Percentiles rank a stretch among this genome's conserved stretches.
phyloP scores from a whole-genome alignment of 2,113 vertebrate species.

The Indicator maculatus region DNA sequence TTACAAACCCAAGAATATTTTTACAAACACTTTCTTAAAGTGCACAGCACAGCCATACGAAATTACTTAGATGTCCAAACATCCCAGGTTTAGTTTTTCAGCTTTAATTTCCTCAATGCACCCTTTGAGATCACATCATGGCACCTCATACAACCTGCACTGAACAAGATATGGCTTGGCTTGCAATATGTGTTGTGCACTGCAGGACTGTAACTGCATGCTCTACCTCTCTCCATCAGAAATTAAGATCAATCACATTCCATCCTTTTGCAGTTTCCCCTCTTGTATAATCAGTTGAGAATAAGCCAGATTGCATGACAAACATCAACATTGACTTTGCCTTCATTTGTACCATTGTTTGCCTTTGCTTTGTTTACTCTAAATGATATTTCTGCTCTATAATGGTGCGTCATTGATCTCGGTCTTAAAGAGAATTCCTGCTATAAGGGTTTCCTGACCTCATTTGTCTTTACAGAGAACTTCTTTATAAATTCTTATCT shows the following conservation, averaged over 20 bases:
- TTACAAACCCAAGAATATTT: background rate
- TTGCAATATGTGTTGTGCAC: background rate
- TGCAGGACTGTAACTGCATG: background rate
- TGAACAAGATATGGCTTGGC: background rate
- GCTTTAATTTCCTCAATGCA: background rate
- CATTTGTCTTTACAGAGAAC: background rate
- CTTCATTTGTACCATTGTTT: fast-evolving
- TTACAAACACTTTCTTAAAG: background rate
- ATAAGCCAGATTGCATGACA: background rate
- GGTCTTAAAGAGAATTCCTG: background rate
- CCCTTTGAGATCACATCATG: background rate
- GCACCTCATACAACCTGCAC: background rate
- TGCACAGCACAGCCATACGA: background rate
- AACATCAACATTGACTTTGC: background rate
- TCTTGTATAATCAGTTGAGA: background rate
- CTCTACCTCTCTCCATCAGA: background rate
- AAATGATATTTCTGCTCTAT: background rate
- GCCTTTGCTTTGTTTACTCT: background rate
- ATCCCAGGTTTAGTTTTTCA: background rate
- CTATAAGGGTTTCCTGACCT: background rate
- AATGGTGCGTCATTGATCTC: background rate
- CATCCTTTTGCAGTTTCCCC: background rate
- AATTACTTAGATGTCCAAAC: background rate
- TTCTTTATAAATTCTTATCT: background rate
- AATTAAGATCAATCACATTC: background rate